Evolutionary conservation across 2,797 vertebrate species (phyloP).

Genomic region (Pantherophis alleghaniensis): DNA sequence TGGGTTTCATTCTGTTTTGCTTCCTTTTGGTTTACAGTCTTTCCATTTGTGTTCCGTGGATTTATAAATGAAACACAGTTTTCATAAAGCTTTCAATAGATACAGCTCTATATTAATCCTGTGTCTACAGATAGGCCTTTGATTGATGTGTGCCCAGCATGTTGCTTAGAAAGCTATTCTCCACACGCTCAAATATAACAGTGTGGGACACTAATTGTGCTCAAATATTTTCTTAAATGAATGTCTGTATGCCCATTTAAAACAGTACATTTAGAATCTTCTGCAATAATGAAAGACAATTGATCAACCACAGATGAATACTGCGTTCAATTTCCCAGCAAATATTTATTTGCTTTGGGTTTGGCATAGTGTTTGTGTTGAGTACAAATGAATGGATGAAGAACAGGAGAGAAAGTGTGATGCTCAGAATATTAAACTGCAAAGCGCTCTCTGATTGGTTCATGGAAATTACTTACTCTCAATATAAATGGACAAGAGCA

Average conservation of each 20-base stretch:
- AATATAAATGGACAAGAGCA: conserved; percentile 68
- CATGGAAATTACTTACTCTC: conserved; percentile 58
- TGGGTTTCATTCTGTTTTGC: not conserved
- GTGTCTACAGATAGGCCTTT: not conserved
- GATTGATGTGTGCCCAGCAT: not conserved
- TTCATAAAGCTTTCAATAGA: not conserved
- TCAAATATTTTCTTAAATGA: not conserved
- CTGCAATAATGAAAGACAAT: not conserved
- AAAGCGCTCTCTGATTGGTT: conserved; percentile 74
- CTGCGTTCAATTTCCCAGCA: rapidly evolving
- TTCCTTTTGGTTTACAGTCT: not conserved
- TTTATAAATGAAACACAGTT: not conserved
- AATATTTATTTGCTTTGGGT: not conserved
- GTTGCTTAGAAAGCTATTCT: not conserved
- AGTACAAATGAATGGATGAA: conserved; percentile 22
- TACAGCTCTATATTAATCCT: not conserved
- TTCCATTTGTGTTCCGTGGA: not conserved
- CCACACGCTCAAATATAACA: not conserved
- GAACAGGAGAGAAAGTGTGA: conserved; percentile 36
- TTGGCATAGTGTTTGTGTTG: conserved; percentile 21
- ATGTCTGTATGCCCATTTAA: not conserved
- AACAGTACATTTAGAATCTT: not conserved
- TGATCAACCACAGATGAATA: not conserved
- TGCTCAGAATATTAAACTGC: conserved; percentile 56
- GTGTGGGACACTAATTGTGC: conserved; percentile 9